Evolutionary conservation across 2,113 vertebrate genomes (phyloP), one percentile per base, ranked within the genome.

Genomic region (Steatornis caripensis): DNA sequence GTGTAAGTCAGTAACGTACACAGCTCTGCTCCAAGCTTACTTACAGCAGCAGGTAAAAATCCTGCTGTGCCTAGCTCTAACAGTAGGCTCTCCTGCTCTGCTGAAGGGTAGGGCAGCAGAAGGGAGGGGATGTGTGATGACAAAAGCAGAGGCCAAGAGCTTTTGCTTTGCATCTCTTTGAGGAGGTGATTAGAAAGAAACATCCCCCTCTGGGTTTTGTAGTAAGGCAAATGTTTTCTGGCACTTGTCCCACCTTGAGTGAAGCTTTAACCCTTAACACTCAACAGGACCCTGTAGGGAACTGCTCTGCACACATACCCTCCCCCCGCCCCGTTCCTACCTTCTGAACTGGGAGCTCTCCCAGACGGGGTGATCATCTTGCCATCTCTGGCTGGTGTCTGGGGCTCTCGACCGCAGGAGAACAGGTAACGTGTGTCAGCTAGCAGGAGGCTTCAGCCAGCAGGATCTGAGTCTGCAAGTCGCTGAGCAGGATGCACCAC

Each of bases 151-250:
- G 79, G 39, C 66, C 78, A 65, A 54, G 77, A 78, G 72, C 72
- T 92, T 95, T 91, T 89, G 86, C 92, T 96, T 93, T 97, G 95
- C 94, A 94, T 93, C 48, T 93, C 96, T 96, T 93, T 89, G 89
- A 93, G 92, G 83, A 94, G 72, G 62, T 48, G 92, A 94, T 86
- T 76, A 93, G 84, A 80, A 93, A 84, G 87, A 90, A 95, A 82
- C 78, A 65, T 72, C 72, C 87, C 54, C 65, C 74, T 91, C 74
- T n/a, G 71, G 20, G 79, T 84, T 84, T 74, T 69, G 72, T 34
- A 70, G 70, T 39, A 55, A 89, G 84, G 86, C 92, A 93, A 96
- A 96, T 88, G 77, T 93, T 93, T 89, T 92, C 80, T 84, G 92
- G 83, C 69, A 48, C 61, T 83, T 84, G 39, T 89, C 68, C 51